phyloP scores from a whole-genome alignment of 1,140 invertebrate species.

The Meloidogyne hapla region DNA sequence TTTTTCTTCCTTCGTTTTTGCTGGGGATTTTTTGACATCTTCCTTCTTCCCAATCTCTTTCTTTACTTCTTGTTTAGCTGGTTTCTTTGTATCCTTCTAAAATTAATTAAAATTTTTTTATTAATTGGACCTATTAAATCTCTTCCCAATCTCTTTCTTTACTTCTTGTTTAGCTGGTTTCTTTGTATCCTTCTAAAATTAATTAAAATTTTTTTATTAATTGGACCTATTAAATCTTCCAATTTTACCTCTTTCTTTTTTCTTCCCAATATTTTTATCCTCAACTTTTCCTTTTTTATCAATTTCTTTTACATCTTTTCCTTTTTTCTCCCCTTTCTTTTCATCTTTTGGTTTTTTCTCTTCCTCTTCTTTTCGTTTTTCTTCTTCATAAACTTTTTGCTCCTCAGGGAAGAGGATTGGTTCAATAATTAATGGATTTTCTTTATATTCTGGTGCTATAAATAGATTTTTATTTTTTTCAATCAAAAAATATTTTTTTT shows the following conservation, averaged over 20 bases:
- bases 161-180: slow-evolving; percentile 7
- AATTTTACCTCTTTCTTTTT: slow-evolving; percentile 15
- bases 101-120: not conserved
- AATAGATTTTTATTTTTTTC: not conserved
- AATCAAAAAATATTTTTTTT: not conserved
- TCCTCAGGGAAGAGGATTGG: slow-evolving; percentile 23
- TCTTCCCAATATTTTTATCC: slow-evolving; percentile 15
- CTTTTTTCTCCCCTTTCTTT: slow-evolving; percentile 5
- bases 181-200: slow-evolving; percentile 16
- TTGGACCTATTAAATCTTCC: not conserved
- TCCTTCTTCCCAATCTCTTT: slow-evolving; percentile 21
- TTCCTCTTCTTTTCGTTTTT: slow-evolving; percentile 28
- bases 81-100: slow-evolving; percentile 21
- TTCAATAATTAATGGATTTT: slow-evolving; percentile 28
- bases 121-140: too few relatives aligned
- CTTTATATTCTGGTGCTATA: slow-evolving; percentile 25
- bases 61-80: slow-evolving; percentile 14
- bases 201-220: not conserved
- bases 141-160: slow-evolving; percentile 18
- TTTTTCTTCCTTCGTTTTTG: slow-evolving; percentile 12
- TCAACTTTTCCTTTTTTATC: slow-evolving; percentile 5
- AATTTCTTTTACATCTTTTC: slow-evolving; percentile 9
- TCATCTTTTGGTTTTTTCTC: not conserved
- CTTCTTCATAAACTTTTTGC: slow-evolving; percentile 27
- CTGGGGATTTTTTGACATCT: not conserved